Percentiles rank a stretch among this genome's conserved stretches.
These are phyloP conservation scores for Scomber scombrus DNA, from an alignment of 2,113 vertebrate genomes.

Conservation along the genomic window DNA sequence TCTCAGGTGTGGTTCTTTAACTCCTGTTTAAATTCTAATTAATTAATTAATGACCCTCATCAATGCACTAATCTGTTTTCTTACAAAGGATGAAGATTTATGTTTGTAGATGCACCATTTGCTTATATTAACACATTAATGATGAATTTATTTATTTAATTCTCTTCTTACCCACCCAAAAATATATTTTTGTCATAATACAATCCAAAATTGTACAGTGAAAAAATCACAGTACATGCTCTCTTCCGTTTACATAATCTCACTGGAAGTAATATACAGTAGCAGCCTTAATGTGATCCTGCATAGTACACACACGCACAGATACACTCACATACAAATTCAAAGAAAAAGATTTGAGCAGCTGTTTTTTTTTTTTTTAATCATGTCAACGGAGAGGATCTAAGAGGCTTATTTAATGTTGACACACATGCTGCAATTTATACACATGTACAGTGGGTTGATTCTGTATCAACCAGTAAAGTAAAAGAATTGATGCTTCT, in stretches of 20 bases:
- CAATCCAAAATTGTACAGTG: constrained; percentile 13
- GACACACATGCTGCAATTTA: constrained; percentile 30
- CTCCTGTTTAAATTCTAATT: no score
- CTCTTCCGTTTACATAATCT: constrained; percentile 59
- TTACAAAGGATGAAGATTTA: not conserved
- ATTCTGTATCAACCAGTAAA: constrained; percentile 28
- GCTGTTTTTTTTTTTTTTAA: constrained; percentile 64
- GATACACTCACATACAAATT: constrained; percentile 15
- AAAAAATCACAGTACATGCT: constrained; percentile 6
- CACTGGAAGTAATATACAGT: constrained; percentile 51
- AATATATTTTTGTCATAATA: constrained; percentile 22
- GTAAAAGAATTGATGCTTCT: constrained; percentile 36
- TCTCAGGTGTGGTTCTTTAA: not conserved
- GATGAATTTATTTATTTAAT: constrained; percentile 18
- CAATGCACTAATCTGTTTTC: not conserved
- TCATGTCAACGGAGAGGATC: constrained; percentile 65
- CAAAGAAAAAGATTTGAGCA: constrained; percentile 41
- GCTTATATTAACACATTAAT: constrained; percentile 22
- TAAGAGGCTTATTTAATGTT: constrained; percentile 74
- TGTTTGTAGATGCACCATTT: not conserved
- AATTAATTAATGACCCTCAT: constrained; percentile 8
- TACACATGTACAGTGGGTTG: constrained; percentile 44
- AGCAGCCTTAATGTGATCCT: constrained; percentile 38
- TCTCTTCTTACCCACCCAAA: not conserved
- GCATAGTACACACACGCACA: not conserved